Conservation (phyloP, 2,888 invertebrate species). For the Yponomeuta cagnagella region DNA sequence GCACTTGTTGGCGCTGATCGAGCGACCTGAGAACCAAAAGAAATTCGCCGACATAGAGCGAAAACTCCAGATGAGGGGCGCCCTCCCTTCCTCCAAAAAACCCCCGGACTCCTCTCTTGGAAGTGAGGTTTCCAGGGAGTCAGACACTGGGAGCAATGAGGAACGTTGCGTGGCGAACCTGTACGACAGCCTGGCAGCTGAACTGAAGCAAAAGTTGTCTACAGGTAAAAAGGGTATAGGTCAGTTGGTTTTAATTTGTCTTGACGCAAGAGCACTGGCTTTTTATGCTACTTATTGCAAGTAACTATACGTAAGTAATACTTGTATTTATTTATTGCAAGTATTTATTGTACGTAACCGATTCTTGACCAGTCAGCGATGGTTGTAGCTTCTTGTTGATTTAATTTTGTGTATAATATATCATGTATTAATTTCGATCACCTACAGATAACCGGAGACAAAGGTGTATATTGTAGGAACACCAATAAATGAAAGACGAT, state of each 20-base stretch:
- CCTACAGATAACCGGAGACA: no score
- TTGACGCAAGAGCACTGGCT: neutral
- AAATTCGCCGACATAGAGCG: slow-evolving; percentile 88
- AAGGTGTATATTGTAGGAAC: no score
- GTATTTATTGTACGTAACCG: neutral
- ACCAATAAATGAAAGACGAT: no score
- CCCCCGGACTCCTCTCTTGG: slow-evolving; percentile 84
- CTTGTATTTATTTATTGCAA: slow-evolving; percentile 9
- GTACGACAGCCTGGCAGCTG: slow-evolving; percentile 94
- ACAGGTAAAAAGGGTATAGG: slow-evolving; percentile 72
- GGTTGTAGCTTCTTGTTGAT: no score
- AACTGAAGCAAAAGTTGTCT: slow-evolving; percentile 82
- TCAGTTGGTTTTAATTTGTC: slow-evolving; percentile 43
- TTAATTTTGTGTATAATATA: no score
- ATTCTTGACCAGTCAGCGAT: no score
- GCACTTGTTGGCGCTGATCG: slow-evolving; percentile 87
- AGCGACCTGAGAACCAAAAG: slow-evolving; percentile 89
- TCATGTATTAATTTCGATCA: no score
- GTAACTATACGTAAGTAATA: neutral
- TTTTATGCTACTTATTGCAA: neutral
- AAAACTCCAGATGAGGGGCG: slow-evolving; percentile 71
- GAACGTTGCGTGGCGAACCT: slow-evolving; percentile 83
- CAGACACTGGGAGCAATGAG: slow-evolving; percentile 83
- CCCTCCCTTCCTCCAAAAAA: slow-evolving; percentile 77
- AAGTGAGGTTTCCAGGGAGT: slow-evolving; percentile 82